phyloP scores from a whole-genome alignment of 1,140 invertebrate genomes.

The Magallana gigas region DNA sequence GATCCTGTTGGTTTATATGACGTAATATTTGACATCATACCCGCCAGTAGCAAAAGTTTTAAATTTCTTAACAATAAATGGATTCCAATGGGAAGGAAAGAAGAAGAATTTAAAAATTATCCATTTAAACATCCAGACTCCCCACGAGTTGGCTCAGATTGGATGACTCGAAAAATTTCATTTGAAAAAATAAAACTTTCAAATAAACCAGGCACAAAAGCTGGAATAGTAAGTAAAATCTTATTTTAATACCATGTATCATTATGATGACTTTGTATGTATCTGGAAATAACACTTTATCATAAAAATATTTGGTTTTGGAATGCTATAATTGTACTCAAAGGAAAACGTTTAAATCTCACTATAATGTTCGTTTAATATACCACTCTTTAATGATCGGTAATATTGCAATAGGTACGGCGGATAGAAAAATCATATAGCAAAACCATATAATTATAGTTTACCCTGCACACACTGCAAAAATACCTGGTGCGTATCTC shows the following conservation, averaged over 20 bases:
- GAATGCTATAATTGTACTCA: too few relatives aligned
- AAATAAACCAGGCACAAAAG: constrained; percentile 82
- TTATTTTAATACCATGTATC: too few relatives aligned
- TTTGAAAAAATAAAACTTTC: constrained; percentile 97
- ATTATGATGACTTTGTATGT: too few relatives aligned
- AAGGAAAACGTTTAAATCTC: too few relatives aligned
- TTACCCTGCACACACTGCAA: constrained; percentile 4
- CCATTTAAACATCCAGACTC: constrained; percentile 96
- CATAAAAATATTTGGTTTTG: too few relatives aligned
- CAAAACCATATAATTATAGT: neutral
- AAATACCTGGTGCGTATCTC: neutral
- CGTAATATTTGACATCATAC: constrained; percentile 49
- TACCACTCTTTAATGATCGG: too few relatives aligned
- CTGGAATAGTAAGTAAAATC: neutral
- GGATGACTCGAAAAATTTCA: constrained; percentile 96
- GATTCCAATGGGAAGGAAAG: constrained; percentile 50
- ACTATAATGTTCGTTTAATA: too few relatives aligned
- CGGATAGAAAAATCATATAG: too few relatives aligned
- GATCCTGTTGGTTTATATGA: constrained; percentile 43
- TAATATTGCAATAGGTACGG: too few relatives aligned
- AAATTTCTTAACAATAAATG: constrained; percentile 57
- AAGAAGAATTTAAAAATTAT: constrained; percentile 88
- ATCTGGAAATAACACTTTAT: too few relatives aligned
- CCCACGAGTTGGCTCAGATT: constrained; percentile 95
- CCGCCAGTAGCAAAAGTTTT: constrained; percentile 50